Evolutionary conservation across 2,888 invertebrate species (phyloP).

Genomic region (Amblyteles armatorius): DNA sequence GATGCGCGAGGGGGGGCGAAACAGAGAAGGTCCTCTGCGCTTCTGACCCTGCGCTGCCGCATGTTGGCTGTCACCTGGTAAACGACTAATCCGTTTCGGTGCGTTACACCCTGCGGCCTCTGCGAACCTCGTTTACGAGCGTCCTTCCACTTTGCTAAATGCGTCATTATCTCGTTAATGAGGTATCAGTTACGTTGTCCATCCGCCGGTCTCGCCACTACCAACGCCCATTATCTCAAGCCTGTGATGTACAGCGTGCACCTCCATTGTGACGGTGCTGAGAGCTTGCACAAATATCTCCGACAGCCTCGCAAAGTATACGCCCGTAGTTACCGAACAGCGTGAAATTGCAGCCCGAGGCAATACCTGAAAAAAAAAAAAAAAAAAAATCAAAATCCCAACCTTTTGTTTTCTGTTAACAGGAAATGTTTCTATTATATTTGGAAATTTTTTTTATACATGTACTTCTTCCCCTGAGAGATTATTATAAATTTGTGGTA

Average conservation of each 20-base stretch:
- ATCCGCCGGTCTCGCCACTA: not conserved
- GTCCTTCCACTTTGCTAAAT: slow-evolving; percentile 65
- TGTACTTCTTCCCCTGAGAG: too few relatives aligned
- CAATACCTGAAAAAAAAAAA: too few relatives aligned
- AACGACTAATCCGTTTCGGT: slow-evolving; percentile 57
- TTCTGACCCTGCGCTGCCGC: not conserved
- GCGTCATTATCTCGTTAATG: slow-evolving; percentile 74
- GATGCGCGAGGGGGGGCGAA: slow-evolving; percentile 25
- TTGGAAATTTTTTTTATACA: too few relatives aligned
- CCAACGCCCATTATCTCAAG: slow-evolving; percentile 4
- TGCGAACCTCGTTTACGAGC: slow-evolving; percentile 22
- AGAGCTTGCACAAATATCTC: not conserved
- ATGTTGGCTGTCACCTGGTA: slow-evolving; percentile 43
- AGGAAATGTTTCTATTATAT: too few relatives aligned
- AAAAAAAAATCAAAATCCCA: not conserved
- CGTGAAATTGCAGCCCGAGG: not conserved
- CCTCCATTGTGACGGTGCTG: slow-evolving; percentile 6
- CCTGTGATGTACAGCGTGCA: not conserved
- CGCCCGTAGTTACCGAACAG: not conserved
- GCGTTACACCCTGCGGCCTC: slow-evolving; percentile 39
- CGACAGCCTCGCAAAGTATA: not conserved
- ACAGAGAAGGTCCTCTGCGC: slow-evolving; percentile 17
- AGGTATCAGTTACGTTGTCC: slow-evolving; percentile 50
- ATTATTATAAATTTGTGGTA: too few relatives aligned
- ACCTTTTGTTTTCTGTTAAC: too few relatives aligned